phyloP scores from a whole-genome alignment of 2,888 invertebrate genomes.

The Caenorhabditis sinica region DNA sequence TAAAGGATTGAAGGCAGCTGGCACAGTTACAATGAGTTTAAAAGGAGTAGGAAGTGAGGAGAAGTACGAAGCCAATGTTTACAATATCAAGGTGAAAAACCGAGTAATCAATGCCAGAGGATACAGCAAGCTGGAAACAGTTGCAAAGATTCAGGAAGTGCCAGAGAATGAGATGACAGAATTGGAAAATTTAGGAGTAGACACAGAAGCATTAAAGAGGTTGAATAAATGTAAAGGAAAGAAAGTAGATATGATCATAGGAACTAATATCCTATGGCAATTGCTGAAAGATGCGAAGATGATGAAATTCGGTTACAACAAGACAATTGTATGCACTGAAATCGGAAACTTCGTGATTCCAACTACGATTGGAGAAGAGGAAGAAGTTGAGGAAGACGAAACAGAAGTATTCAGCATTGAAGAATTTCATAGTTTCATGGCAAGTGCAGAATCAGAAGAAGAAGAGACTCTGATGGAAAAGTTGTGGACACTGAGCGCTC shows the following conservation, averaged over 20 bases:
- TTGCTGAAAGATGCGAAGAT: neutral
- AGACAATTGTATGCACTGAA: neutral
- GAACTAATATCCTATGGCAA: neutral
- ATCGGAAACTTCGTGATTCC: neutral
- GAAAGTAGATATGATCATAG: neutral
- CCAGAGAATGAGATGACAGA: neutral
- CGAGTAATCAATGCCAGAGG: neutral
- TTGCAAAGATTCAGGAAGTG: neutral
- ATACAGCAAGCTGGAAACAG: neutral
- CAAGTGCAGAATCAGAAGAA: neutral
- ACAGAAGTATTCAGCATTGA: neutral
- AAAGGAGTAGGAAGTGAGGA: conserved; percentile 15
- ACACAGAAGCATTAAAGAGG: neutral
- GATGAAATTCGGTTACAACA: neutral
- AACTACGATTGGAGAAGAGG: neutral
- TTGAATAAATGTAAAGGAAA: neutral
- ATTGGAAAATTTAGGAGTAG: neutral
- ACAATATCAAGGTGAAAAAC: neutral
- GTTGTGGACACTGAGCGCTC: neutral
- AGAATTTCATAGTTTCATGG: neutral
- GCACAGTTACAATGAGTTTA: neutral
- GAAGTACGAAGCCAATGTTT: neutral
- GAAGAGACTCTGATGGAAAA: neutral
- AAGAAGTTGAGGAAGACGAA: neutral
- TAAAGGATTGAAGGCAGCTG: neutral